Base-by-base conservation (phyloP, 2,113 vertebrate species). In the Lampris megalopsis region DNA sequence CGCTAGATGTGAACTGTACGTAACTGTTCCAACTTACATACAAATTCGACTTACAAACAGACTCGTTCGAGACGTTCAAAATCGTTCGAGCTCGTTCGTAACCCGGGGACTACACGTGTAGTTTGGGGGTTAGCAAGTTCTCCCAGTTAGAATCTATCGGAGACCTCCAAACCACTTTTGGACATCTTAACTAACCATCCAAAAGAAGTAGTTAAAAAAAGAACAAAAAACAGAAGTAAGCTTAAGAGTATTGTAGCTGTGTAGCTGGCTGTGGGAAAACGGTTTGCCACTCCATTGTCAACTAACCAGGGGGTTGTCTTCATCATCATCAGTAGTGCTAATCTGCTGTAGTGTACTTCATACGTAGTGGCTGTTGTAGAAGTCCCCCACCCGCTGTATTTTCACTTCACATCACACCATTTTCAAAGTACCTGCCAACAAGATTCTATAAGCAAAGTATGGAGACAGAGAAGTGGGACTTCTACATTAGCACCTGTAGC, bases 231-330 rank as follows among this genome's bases (percentile, higher is more conserved):
- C 45, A 45, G n/a, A 65, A 40, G 9, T 5, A 24, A 24, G 24
- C 24, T 24, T 43, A 11, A 43, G 9, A 43, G n/a, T 13, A 45
- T 45, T 45, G 61, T 45, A 63, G 6, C 5, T 38, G 24, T 38
- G 36, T 62, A 72, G 43, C 80, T 83, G 75, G 81, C 24, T 71
- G 83, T 87, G 85, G 86, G 88, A 80, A 57, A 81, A 54, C 66
- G 71, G 41, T 56, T 71, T 45, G 52, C n/a, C 37, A 8, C 4
- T 38, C 4, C 35, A 37, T 54, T 79, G 75, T 73, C 45, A 63
- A 73, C 62, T 79, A 82, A 85, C 71, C 7, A 70, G 63, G 56
- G 36, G 49, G 24, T 59, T 50, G 6, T 42, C 13, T 63, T 61
- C 49, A 60, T 36, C 45, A 43, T 36, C 45, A 45, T 48, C 9